phyloP scores from a whole-genome alignment of 1,140 invertebrate species.

The Pogonus chalceus region DNA sequence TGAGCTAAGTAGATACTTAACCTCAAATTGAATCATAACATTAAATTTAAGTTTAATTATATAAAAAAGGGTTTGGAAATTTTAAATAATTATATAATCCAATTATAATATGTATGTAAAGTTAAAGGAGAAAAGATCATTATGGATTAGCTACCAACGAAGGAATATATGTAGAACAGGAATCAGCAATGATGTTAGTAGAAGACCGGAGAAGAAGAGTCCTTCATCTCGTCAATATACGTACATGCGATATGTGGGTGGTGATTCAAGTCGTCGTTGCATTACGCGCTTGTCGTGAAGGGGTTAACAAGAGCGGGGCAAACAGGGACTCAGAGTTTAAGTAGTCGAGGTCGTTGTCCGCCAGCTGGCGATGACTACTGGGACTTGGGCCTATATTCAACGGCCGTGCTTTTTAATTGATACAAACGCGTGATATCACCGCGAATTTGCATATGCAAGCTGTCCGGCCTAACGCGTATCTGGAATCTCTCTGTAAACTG shows the following conservation, averaged over 20 bases:
- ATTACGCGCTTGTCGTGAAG: too few relatives aligned
- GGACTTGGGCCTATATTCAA: not conserved
- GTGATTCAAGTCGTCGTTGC: too few relatives aligned
- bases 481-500: not conserved
- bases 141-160: too few relatives aligned
- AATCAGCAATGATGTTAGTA: too few relatives aligned
- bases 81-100: too few relatives aligned
- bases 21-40: too few relatives aligned
- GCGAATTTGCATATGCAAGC: conserved; percentile 5
- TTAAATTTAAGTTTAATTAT: too few relatives aligned
- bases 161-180: too few relatives aligned
- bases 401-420: conserved; percentile 6
- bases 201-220: not conserved
- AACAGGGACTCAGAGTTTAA: not conserved
- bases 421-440: conserved; percentile 4
- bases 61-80: too few relatives aligned
- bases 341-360: conserved; percentile 1
- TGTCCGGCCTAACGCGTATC: not conserved
- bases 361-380: conserved; percentile 4
- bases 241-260: not conserved
- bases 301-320: not conserved
- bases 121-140: too few relatives aligned
- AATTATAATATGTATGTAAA: too few relatives aligned
- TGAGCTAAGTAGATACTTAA: too few relatives aligned
- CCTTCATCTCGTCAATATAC: not conserved